Conservation (phyloP, 2,888 invertebrate genomes). For the Pterostichus madidus region DNA sequence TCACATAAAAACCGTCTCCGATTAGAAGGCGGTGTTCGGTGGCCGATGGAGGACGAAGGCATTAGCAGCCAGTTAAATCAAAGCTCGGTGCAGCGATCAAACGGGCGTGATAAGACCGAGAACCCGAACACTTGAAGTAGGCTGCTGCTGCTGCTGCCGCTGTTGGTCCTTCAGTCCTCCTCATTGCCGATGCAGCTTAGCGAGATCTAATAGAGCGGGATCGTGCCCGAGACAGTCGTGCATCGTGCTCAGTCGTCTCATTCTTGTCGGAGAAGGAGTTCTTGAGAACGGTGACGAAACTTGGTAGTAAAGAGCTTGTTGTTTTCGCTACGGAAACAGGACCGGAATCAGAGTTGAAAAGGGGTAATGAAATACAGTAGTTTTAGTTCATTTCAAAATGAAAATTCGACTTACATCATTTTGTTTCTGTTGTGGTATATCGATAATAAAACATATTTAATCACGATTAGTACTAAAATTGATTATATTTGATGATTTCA, state of each 20-base stretch:
- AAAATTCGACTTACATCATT: too few species aligned
- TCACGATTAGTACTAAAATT: too few species aligned
- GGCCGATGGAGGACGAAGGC: not conserved
- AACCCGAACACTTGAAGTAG: not conserved
- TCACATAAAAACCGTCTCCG: not conserved
- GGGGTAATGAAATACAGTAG: too few species aligned
- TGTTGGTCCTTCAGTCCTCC: not conserved
- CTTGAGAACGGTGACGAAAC: conserved; percentile 12
- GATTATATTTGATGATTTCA: too few species aligned
- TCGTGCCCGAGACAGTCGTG: not conserved
- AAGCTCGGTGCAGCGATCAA: conserved; percentile 45
- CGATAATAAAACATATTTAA: too few species aligned
- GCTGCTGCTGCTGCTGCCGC: not conserved
- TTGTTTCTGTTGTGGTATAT: too few species aligned
- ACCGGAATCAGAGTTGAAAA: not conserved
- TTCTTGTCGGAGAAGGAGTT: not conserved
- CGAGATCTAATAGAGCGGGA: conserved; percentile 39
- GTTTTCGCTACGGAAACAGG: not conserved
- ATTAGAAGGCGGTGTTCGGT: not conserved
- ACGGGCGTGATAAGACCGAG: conserved; percentile 48
- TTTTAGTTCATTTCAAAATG: too few species aligned
- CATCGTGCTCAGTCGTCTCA: too few species aligned
- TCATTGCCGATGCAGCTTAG: conserved; percentile 64
- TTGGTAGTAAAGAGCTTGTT: conserved; percentile 19
- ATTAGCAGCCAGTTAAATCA: conserved; percentile 60